Evolutionary conservation across 1,140 invertebrate genomes (phyloP).

Genomic region (Bombus vancouverensis): DNA sequence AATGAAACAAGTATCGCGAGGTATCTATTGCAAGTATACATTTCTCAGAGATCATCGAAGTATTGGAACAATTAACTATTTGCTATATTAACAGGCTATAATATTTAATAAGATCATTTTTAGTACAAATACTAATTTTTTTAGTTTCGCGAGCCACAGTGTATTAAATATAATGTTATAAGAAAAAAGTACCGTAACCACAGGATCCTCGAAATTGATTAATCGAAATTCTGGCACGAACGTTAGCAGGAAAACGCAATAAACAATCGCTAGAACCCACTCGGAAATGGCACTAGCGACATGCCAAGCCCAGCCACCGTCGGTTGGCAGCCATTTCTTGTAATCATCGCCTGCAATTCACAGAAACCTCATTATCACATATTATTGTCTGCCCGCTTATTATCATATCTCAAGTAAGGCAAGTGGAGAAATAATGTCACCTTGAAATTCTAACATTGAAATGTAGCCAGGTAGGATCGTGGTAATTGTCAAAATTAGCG

Average conservation of each 20-base stretch:
- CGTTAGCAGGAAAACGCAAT: conserved; percentile 83
- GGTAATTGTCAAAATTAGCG: conserved; percentile 63
- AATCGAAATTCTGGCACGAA: conserved; percentile 83
- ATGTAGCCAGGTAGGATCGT: conserved; percentile 70
- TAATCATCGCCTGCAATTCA: conserved; percentile 72
- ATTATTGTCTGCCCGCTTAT: too few species aligned
- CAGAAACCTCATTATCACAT: neutral
- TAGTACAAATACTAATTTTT: too few species aligned
- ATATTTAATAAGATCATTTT: too few species aligned
- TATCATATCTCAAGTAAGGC: neutral
- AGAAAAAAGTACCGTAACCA: conserved; percentile 59
- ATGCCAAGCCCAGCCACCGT: conserved; percentile 86
- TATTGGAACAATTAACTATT: too few species aligned
- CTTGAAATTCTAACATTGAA: conserved; percentile 68
- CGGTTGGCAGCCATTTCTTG: conserved; percentile 83
- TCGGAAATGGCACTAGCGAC: conserved; percentile 85
- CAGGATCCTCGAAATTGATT: conserved; percentile 78
- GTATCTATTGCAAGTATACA: too few species aligned
- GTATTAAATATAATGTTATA: neutral
- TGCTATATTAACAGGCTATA: too few species aligned
- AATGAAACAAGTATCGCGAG: too few species aligned
- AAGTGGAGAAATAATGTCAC: conserved; percentile 31
- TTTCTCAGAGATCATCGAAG: too few species aligned
- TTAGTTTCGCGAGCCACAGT: neutral
- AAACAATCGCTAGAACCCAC: conserved; percentile 83